Conservation (phyloP, 2,888 invertebrate genomes). For the Pediacus dermestoides region DNA sequence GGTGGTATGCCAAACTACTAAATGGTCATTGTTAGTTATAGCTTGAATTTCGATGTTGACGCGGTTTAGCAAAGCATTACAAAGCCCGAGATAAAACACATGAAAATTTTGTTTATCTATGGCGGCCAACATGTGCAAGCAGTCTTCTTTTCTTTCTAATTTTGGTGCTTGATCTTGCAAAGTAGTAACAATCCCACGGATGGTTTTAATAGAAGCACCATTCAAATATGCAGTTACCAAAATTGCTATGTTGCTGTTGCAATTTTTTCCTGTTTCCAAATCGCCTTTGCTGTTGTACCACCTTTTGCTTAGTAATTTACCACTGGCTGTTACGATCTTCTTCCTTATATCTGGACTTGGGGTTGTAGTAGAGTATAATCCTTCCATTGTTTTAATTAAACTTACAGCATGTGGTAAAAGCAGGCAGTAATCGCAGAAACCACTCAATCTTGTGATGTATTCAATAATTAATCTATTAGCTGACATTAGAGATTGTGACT, state of each 20-base stretch:
- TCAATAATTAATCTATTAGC: constrained; percentile 42
- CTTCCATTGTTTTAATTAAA: constrained; percentile 54
- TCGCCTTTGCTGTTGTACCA: constrained; percentile 67
- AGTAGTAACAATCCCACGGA: constrained; percentile 56
- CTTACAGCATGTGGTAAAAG: constrained; percentile 56
- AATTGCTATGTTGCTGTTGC: constrained; percentile 52
- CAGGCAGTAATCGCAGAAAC: constrained; percentile 54
- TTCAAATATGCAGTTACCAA: constrained; percentile 63
- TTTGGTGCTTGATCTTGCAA: constrained; percentile 55
- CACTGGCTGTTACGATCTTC: constrained; percentile 53
- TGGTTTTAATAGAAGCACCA: constrained; percentile 56
- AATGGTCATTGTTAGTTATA: constrained; percentile 58
- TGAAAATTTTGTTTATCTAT: constrained; percentile 67
- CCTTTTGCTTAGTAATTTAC: constrained; percentile 59
- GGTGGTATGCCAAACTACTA: constrained; percentile 64
- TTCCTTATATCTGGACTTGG: constrained; percentile 48
- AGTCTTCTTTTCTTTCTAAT: constrained; percentile 58
- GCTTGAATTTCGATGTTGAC: constrained; percentile 53
- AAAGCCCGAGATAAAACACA: constrained; percentile 64
- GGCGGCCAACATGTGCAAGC: constrained; percentile 59
- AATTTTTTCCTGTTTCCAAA: constrained; percentile 59
- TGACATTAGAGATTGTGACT: constrained; percentile 34
- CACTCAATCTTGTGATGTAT: constrained; percentile 43
- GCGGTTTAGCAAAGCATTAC: constrained; percentile 58
- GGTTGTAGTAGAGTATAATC: constrained; percentile 49